phyloP scores from a whole-genome alignment of 2,888 invertebrate species.

The Drosophila borealis region DNA sequence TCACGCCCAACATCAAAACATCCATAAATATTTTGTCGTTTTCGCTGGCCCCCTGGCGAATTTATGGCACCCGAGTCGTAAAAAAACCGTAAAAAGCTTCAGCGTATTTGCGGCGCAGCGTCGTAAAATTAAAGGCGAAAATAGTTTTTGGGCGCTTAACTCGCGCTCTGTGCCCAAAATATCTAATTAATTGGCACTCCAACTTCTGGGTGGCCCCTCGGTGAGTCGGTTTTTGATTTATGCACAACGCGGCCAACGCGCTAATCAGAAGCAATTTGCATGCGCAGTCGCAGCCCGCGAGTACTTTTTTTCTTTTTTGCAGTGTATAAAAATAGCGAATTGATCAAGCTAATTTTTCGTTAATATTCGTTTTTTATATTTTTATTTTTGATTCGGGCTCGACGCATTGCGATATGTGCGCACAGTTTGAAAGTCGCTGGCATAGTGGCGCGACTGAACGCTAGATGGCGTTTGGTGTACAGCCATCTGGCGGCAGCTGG shows the following conservation, averaged over 20 bases:
- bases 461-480: conserved; percentile 34
- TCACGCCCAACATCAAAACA: conserved; percentile 74
- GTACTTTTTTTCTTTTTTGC: conserved; percentile 42
- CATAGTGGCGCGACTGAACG: background rate
- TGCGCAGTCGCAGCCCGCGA: conserved; percentile 51
- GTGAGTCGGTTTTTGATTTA: conserved; percentile 62
- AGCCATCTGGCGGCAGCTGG: conserved; percentile 23
- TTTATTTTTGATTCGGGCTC: conserved; percentile 13
- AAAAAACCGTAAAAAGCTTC: conserved; percentile 64
- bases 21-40: conserved; percentile 80
- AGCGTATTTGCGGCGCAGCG: conserved; percentile 13
- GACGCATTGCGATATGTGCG: conserved; percentile 13
- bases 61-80: conserved; percentile 75
- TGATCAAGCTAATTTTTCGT: conserved; percentile 14
- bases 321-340: conserved; percentile 55
- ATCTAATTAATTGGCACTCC: conserved; percentile 70
- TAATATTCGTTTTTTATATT: background rate
- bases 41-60: conserved; percentile 42
- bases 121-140: conserved; percentile 67
- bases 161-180: conserved; percentile 68
- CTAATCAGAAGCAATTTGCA: conserved; percentile 73
- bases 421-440: conserved; percentile 50
- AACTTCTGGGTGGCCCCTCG: conserved; percentile 72
- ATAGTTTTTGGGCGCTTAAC: conserved; percentile 65
- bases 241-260: conserved; percentile 59